Percentiles rank a stretch among this genome's conserved stretches.
phyloP scores from a whole-genome alignment of 2,797 vertebrate species.

The Pempheris klunzingeri region DNA sequence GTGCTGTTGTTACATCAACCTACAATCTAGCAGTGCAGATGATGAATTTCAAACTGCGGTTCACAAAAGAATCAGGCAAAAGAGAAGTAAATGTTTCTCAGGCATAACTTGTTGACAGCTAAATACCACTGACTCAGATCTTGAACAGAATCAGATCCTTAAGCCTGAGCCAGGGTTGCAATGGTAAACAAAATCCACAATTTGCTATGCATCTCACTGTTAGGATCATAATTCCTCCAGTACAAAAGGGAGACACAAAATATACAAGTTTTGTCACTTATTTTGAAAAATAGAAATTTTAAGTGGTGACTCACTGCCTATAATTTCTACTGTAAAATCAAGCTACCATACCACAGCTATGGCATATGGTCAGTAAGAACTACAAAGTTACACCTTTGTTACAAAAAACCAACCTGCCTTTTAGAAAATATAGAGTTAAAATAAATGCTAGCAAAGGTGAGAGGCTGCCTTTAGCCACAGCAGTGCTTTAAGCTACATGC shows the following conservation, averaged over 20 bases:
- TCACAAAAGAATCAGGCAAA: slow-evolving; percentile 31
- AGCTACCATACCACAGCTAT: too few species aligned
- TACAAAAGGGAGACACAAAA: neutral
- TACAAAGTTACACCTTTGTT: neutral
- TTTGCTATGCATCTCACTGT: neutral
- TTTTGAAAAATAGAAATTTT: neutral
- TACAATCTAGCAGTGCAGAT: slow-evolving; percentile 35
- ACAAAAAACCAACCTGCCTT: neutral
- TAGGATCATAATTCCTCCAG: neutral
- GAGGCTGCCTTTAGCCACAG: neutral
- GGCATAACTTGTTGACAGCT: slow-evolving; percentile 38
- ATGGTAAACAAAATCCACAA: neutral
- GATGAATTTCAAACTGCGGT: slow-evolving; percentile 48
- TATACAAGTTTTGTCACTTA: neutral
- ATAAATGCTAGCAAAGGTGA: neutral
- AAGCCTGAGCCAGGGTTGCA: neutral
- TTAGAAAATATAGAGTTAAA: neutral
- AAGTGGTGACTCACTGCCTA: neutral
- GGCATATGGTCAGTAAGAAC: neutral
- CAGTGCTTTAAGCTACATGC: neutral
- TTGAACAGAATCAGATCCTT: neutral
- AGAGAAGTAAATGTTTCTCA: slow-evolving; percentile 22
- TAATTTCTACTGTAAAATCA: neutral
- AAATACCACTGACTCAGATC: slow-evolving; percentile 13
- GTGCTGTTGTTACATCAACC: slow-evolving; percentile 57